These are phyloP conservation scores for Potamarius usumacintae DNA, from an alignment of 2,113 vertebrate species.

Conservation along the genomic window DNA sequence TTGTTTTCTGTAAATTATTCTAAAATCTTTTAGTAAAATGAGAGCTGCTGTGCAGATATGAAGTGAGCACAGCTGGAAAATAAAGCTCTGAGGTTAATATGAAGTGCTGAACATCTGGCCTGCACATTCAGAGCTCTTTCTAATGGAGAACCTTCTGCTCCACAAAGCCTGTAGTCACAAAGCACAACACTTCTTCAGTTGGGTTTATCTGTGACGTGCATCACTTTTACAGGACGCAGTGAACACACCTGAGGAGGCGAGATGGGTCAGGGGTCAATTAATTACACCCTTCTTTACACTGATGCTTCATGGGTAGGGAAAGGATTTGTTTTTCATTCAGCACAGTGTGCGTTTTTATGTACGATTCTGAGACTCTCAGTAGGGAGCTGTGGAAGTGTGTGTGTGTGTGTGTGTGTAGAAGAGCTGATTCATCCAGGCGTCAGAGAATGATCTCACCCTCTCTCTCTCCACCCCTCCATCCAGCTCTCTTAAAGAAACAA, in stretches of 20 bases:
- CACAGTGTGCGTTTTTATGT: background rate
- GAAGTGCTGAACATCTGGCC: slow-evolving; percentile 26
- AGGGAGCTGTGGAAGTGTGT: slow-evolving; percentile 11
- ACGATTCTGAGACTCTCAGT: background rate
- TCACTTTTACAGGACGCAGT: background rate
- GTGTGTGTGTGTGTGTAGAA: slow-evolving; percentile 38
- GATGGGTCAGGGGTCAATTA: background rate
- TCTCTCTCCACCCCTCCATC: slow-evolving; percentile 39
- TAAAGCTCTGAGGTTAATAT: background rate
- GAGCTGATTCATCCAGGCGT: slow-evolving; percentile 50
- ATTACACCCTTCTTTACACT: background rate
- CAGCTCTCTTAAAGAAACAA: slow-evolving; percentile 53
- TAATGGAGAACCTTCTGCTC: too few species aligned
- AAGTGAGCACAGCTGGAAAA: background rate
- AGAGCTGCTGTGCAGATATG: background rate
- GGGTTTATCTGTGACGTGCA: background rate
- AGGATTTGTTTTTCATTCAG: background rate
- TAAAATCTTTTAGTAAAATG: background rate
- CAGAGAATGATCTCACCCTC: slow-evolving; percentile 50
- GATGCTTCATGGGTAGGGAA: background rate
- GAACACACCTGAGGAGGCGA: background rate
- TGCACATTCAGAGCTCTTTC: background rate
- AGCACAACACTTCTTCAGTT: background rate
- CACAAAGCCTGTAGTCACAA: background rate
- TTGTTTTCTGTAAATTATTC: background rate